Conservation (phyloP, 2,888 invertebrate species). For the Hemistola chrysoprasaria region DNA sequence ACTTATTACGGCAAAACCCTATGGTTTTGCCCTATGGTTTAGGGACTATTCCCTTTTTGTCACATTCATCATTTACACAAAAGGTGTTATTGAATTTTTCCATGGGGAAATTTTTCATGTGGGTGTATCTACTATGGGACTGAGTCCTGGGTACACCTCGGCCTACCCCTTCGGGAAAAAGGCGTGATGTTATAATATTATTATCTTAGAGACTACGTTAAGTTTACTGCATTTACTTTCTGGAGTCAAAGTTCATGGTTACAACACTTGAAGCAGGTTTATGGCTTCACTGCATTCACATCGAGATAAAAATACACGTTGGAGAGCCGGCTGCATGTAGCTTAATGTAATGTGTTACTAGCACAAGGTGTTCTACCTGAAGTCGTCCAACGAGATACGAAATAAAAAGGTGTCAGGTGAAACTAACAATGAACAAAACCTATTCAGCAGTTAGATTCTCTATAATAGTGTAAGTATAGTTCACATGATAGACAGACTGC, state of each 20-base stretch:
- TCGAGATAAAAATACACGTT: slow-evolving; percentile 39
- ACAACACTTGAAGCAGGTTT: slow-evolving; percentile 35
- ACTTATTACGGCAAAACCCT: too few species aligned
- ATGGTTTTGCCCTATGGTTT: too few species aligned
- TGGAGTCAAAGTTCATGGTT: slow-evolving; percentile 40
- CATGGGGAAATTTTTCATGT: too few species aligned
- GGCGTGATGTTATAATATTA: too few species aligned
- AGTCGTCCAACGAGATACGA: slow-evolving; percentile 31
- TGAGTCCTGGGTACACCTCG: too few species aligned
- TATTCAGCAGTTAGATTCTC: slow-evolving; percentile 53
- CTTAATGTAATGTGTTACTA: slow-evolving; percentile 14
- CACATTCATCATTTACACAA: too few species aligned
- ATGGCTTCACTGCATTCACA: slow-evolving; percentile 48
- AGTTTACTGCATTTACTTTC: slow-evolving; percentile 29
- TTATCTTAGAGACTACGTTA: too few species aligned
- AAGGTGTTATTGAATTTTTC: too few species aligned
- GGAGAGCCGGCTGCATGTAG: slow-evolving; percentile 27
- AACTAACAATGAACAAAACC: slow-evolving; percentile 56
- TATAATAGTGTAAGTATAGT: slow-evolving; percentile 48
- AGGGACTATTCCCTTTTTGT: too few species aligned
- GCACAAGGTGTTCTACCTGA: slow-evolving; percentile 24
- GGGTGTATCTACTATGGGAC: too few species aligned
- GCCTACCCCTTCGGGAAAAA: too few species aligned
- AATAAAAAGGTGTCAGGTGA: slow-evolving; percentile 42
- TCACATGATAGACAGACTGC: slow-evolving; percentile 53